Conservation (phyloP, 2,797 vertebrate genomes). For the Clamator glandarius region DNA sequence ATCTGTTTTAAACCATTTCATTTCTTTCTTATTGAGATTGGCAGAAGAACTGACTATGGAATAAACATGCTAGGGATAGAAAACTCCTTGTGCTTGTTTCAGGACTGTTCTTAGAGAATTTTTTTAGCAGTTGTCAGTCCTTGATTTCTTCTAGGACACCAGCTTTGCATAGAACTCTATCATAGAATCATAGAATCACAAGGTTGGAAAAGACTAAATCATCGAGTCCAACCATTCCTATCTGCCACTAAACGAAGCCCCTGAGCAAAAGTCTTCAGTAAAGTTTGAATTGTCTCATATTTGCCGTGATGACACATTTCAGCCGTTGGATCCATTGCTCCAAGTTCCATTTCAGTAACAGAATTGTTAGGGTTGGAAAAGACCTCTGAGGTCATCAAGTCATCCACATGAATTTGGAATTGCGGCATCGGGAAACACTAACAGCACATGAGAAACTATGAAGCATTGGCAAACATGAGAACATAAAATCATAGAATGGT, state of each 20-base stretch:
- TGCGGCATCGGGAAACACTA: neutral
- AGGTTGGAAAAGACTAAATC: too few relatives aligned
- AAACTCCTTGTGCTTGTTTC: neutral
- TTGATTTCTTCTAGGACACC: neutral
- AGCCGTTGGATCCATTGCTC: neutral
- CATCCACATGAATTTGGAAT: neutral
- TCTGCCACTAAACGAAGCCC: too few relatives aligned
- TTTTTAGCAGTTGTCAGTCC: neutral
- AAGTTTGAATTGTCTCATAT: neutral
- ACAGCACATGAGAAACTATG: rapidly evolving
- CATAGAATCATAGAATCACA: too few relatives aligned
- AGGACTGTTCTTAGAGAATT: neutral
- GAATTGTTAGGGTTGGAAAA: too few relatives aligned
- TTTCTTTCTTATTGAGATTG: neutral
- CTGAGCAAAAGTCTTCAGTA: neutral
- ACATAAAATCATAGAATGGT: too few relatives aligned
- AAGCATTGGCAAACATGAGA: rapidly evolving
- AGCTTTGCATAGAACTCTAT: neutral
- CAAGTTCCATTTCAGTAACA: neutral
- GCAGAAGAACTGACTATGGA: neutral
- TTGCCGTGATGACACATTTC: neutral
- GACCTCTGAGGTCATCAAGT: too few relatives aligned
- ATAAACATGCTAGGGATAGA: neutral
- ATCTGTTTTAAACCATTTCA: neutral
- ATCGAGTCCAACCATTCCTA: too few relatives aligned